Percentiles rank a stretch among this genome's conserved stretches.
Conservation (phyloP, 2,113 vertebrate species). For the Leptodactylus fuscus region DNA sequence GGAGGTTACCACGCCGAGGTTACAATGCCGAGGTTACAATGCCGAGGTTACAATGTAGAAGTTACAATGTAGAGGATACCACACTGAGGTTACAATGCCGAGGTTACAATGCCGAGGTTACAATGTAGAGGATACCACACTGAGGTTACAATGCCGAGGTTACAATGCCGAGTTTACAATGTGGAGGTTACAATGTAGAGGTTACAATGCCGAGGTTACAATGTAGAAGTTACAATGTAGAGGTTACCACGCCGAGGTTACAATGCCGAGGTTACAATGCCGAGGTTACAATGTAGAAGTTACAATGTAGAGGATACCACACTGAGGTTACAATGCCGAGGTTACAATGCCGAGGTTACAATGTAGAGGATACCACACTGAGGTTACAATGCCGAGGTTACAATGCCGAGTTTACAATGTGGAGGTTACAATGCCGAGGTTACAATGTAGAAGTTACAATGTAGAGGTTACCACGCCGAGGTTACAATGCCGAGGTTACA, state of each 20-base stretch:
- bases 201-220: too few species aligned
- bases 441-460: background rate
- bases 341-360: background rate
- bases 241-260: background rate
- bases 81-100: background rate
- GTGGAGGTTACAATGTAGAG: too few species aligned
- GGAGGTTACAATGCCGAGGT: background rate
- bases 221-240: background rate
- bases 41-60: background rate
- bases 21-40: too few species aligned
- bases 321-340: background rate
- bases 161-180: too few species aligned
- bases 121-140: background rate
- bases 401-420: background rate
- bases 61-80: background rate
- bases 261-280: background rate
- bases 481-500: background rate
- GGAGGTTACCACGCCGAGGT: too few species aligned
- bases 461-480: background rate
- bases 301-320: background rate
- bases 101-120: background rate
- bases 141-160: background rate
- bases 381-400: too few species aligned
- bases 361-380: too few species aligned
- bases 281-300: background rate